Conservation (phyloP, 2,888 invertebrate genomes). For the Amiota communis region DNA sequence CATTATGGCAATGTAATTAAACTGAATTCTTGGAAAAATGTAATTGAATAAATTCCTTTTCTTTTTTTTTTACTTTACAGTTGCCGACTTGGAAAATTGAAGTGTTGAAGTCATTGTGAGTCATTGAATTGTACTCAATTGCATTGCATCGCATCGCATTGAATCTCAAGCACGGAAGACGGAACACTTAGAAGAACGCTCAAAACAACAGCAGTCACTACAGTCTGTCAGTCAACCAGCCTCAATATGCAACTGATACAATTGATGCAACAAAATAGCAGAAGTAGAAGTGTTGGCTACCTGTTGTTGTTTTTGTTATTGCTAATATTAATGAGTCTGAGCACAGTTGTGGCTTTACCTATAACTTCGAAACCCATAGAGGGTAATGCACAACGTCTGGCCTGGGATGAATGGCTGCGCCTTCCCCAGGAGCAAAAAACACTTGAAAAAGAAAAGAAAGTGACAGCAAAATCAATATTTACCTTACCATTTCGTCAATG, state of each 20-base stretch:
- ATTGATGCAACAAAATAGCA: not conserved
- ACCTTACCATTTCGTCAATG: slow-evolving; percentile 69
- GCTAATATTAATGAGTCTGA: slow-evolving; percentile 15
- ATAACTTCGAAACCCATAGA: slow-evolving; percentile 73
- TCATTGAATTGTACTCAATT: too few species aligned
- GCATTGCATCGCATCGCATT: too few species aligned
- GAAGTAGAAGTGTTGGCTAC: slow-evolving; percentile 7
- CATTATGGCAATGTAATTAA: too few species aligned
- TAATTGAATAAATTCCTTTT: too few species aligned
- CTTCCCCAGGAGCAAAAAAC: slow-evolving; percentile 65
- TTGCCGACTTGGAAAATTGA: too few species aligned
- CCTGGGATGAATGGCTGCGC: slow-evolving; percentile 72
- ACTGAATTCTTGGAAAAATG: too few species aligned
- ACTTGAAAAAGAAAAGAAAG: slow-evolving; percentile 70
- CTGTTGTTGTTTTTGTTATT: slow-evolving; percentile 30
- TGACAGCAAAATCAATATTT: slow-evolving; percentile 73
- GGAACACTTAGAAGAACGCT: slow-evolving; percentile 26
- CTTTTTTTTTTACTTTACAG: too few species aligned
- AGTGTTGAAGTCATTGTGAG: too few species aligned
- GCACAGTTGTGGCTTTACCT: slow-evolving; percentile 57
- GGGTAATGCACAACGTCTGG: slow-evolving; percentile 70
- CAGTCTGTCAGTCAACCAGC: not conserved
- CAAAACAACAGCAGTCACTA: not conserved
- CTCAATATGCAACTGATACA: too few species aligned
- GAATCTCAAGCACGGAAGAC: slow-evolving; percentile 17